These are phyloP conservation scores for Eristalis tenax DNA, from an alignment of 2,888 invertebrate genomes.

Conservation along the genomic window DNA sequence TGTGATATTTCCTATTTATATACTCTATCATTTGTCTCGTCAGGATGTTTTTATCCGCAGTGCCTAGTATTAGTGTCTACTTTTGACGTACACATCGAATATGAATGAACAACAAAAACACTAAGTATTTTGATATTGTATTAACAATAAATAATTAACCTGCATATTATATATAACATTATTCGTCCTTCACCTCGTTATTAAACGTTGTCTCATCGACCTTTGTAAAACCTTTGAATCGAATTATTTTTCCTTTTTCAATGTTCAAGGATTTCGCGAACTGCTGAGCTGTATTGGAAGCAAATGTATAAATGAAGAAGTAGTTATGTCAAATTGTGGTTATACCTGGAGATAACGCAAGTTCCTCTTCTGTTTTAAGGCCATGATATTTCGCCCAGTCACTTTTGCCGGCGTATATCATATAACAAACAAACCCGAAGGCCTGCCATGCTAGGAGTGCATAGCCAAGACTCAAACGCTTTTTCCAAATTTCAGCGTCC, in stretches of 20 bases:
- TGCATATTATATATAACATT: slow-evolving; percentile 7
- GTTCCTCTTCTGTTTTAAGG: slow-evolving; percentile 84
- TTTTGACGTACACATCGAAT: slow-evolving; percentile 24
- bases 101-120: slow-evolving; percentile 14
- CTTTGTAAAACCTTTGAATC: slow-evolving; percentile 77
- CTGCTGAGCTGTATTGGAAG: slow-evolving; percentile 74
- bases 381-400: slow-evolving; percentile 88
- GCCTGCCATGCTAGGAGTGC: slow-evolving; percentile 88
- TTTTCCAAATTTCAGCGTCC: slow-evolving; percentile 84
- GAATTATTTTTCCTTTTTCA: slow-evolving; percentile 79
- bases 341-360: slow-evolving; percentile 83
- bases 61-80: slow-evolving; percentile 29
- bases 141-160: slow-evolving; percentile 60
- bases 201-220: slow-evolving; percentile 77
- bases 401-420: slow-evolving; percentile 83
- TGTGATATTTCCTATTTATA: slow-evolving; percentile 48
- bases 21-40: slow-evolving; percentile 2
- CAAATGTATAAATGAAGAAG: background rate
- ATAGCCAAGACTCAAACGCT: slow-evolving; percentile 85
- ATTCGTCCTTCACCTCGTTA: slow-evolving; percentile 62
- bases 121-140: slow-evolving; percentile 56
- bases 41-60: slow-evolving; percentile 2
- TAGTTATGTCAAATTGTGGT: background rate
- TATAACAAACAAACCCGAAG: slow-evolving; percentile 85
- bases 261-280: slow-evolving; percentile 77